A percentile compares a stretch with the other conserved stretches of the same genome.
These are phyloP conservation scores for Chelmon rostratus DNA, from an alignment of 2,797 vertebrate genomes.

Conservation along the genomic window DNA sequence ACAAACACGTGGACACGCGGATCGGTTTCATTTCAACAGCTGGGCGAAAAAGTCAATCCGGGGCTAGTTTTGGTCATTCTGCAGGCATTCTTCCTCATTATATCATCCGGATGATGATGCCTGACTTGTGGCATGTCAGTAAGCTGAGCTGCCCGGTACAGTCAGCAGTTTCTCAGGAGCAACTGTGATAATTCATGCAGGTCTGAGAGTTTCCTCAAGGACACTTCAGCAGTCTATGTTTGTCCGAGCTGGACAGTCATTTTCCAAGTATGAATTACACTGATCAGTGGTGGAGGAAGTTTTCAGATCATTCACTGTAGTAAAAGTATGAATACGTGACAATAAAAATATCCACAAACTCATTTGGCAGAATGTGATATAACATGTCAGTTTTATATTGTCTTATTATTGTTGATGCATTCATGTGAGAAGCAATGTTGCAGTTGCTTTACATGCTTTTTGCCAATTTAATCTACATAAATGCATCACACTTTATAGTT, in stretches of 20 bases:
- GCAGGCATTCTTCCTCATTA: slow-evolving; percentile 71
- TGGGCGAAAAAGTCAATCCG: slow-evolving; percentile 78
- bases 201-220: slow-evolving; percentile 46
- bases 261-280: background rate
- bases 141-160: slow-evolving; percentile 35
- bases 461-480: background rate
- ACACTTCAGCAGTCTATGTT: slow-evolving; percentile 38
- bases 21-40: slow-evolving; percentile 85
- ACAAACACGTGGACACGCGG: slow-evolving; percentile 90
- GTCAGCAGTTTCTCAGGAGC: slow-evolving; percentile 58
- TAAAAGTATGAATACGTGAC: background rate
- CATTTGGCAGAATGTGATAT: background rate
- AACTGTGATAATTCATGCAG: slow-evolving; percentile 6
- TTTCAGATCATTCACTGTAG: background rate
- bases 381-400: background rate
- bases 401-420: background rate
- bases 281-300: background rate
- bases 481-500: background rate
- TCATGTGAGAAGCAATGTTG: background rate
- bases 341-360: background rate
- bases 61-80: slow-evolving; percentile 73
- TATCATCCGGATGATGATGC: slow-evolving; percentile 64
- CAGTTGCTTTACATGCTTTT: background rate
- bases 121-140: slow-evolving; percentile 57
- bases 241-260: background rate